These are phyloP conservation scores for Sebastes kiyomatsui DNA, from an alignment of 2,797 vertebrate species.

Conservation along the genomic window DNA sequence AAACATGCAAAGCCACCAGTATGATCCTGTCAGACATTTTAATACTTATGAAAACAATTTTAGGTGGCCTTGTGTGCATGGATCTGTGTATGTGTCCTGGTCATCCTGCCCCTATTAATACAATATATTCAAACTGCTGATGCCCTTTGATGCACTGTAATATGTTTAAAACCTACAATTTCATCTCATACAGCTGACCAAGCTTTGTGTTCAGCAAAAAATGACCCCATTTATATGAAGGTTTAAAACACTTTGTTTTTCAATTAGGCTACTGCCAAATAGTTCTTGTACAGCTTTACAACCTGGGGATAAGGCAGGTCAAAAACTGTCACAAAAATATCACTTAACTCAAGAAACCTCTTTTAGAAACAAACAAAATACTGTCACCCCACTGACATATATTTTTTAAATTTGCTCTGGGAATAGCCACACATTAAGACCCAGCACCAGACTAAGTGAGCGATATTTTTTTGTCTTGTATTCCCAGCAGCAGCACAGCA, in stretches of 20 bases:
- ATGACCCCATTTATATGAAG: too few species aligned
- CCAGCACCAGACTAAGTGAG: background rate
- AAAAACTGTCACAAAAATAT: background rate
- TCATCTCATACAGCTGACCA: background rate
- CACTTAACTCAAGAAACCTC: background rate
- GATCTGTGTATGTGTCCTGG: background rate
- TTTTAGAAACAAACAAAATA: background rate
- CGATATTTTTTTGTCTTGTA: background rate
- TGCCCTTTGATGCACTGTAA: too few species aligned
- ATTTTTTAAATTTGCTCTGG: background rate
- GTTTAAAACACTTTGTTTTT: background rate
- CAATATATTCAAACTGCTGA: background rate
- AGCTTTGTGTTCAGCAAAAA: background rate
- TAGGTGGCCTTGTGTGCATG: background rate
- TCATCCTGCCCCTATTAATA: background rate
- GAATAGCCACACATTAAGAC: background rate
- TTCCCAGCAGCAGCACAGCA: background rate
- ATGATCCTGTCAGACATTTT: background rate
- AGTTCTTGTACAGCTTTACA: background rate
- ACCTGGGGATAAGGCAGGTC: background rate
- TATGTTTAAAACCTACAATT: background rate
- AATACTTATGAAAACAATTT: background rate
- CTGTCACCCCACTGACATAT: background rate
- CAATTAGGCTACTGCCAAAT: background rate
- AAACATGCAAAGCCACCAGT: background rate